These are phyloP conservation scores for Pseudobourletiella spinata DNA, from an alignment of 1,140 invertebrate species.

Conservation along the genomic window DNA sequence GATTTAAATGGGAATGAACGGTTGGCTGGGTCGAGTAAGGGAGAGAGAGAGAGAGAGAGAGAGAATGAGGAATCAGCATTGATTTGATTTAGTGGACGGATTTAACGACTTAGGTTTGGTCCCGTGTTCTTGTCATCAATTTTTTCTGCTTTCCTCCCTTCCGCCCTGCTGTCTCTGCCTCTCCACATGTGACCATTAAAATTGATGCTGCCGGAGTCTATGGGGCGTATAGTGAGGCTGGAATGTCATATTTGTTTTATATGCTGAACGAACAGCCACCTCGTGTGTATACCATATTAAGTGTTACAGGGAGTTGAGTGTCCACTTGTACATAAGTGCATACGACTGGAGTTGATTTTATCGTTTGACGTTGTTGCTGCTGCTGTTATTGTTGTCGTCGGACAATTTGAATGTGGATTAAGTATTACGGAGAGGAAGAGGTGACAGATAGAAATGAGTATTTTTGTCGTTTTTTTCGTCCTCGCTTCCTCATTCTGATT, in stretches of 20 bases:
- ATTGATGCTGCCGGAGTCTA: too few species aligned
- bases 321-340: too few species aligned
- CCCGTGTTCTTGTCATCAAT: background rate
- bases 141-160: background rate
- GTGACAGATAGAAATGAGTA: constrained; percentile 3
- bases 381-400: too few species aligned
- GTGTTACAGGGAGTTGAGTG: too few species aligned
- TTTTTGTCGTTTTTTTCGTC: background rate
- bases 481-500: too few species aligned
- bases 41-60: too few species aligned
- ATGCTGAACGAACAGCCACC: background rate
- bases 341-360: too few species aligned
- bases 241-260: constrained; percentile 3
- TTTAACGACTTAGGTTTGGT: background rate
- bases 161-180: background rate
- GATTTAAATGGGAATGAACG: too few species aligned
- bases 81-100: constrained; percentile 6
- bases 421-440: background rate
- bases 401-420: constrained; percentile 4
- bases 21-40: background rate
- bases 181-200: too few species aligned
- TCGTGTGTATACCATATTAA: too few species aligned
- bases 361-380: too few species aligned
- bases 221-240: too few species aligned
- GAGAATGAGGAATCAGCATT: background rate